These are phyloP conservation scores for Natrix natrix DNA, from an alignment of 2,797 vertebrate species.

Conservation along the genomic window DNA sequence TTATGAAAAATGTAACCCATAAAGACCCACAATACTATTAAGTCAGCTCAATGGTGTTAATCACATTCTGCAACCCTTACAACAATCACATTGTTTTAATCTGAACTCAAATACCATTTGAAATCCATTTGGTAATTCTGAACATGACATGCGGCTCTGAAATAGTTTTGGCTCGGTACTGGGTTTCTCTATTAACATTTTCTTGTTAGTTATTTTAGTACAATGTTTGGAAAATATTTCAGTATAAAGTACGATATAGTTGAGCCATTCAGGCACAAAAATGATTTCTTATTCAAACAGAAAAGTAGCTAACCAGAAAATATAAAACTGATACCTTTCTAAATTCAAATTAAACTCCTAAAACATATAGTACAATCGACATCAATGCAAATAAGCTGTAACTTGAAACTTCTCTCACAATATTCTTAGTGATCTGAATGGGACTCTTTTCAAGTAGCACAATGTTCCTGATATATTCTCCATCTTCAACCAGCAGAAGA, in stretches of 20 bases:
- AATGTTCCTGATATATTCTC: background rate
- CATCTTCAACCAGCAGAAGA: background rate
- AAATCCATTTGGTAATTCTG: slow-evolving; percentile 37
- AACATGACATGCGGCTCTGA: slow-evolving; percentile 40
- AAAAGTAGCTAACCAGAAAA: slow-evolving; percentile 21
- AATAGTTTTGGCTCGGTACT: background rate
- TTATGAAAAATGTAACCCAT: background rate
- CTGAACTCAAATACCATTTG: slow-evolving; percentile 8
- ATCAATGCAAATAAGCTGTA: slow-evolving; percentile 17
- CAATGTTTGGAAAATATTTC: slow-evolving; percentile 31
- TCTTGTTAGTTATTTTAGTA: slow-evolving; percentile 17
- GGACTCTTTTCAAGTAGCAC: background rate
- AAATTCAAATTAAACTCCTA: slow-evolving; percentile 36
- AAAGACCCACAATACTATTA: background rate
- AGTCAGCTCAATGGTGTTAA: background rate
- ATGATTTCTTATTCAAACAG: slow-evolving; percentile 6
- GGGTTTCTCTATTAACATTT: slow-evolving; percentile 21
- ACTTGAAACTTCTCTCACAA: background rate
- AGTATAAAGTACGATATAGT: slow-evolving; percentile 7
- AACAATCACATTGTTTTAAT: background rate
- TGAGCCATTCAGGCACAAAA: slow-evolving; percentile 5
- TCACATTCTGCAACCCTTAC: background rate
- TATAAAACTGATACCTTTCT: slow-evolving; percentile 34
- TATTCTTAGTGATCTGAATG: slow-evolving; percentile 2
- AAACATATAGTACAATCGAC: slow-evolving; percentile 20